These are phyloP conservation scores for Tachyglossus aculeatus DNA, from an alignment of 2,797 vertebrate species.

Conservation along the genomic window DNA sequence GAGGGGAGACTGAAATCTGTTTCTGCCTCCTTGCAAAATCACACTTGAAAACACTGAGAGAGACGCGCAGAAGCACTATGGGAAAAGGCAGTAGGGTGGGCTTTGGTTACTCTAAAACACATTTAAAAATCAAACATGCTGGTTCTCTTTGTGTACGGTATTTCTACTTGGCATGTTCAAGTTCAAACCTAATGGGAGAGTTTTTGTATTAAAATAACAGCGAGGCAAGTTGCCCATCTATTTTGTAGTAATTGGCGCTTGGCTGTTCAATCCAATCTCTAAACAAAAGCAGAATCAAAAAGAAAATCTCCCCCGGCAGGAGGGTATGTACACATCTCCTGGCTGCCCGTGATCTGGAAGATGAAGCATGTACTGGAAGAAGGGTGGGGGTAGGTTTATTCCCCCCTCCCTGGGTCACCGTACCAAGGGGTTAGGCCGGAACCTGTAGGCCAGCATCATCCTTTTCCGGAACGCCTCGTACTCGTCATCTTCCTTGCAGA, in stretches of 20 bases:
- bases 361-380: too few relatives aligned
- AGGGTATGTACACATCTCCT: neutral
- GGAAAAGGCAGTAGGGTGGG: neutral
- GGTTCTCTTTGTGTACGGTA: accelerated
- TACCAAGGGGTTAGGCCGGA: slow-evolving; percentile 96
- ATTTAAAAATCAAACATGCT: neutral
- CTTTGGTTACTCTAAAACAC: neutral
- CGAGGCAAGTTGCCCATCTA: accelerated
- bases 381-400: too few relatives aligned
- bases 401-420: neutral
- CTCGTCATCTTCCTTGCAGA: slow-evolving; percentile 89
- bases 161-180: neutral
- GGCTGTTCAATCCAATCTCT: neutral
- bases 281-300: neutral
- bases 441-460: slow-evolving; percentile 98
- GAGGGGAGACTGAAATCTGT: neutral
- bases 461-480: slow-evolving; percentile 96
- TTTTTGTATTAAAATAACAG: neutral
- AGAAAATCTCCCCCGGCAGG: neutral
- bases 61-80: neutral
- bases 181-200: accelerated
- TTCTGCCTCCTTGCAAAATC: neutral
- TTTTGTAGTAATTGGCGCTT: neutral
- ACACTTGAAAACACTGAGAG: neutral
- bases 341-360: neutral